Conservation (phyloP, 2,797 vertebrate species). For the Sebastes kiyomatsui region DNA sequence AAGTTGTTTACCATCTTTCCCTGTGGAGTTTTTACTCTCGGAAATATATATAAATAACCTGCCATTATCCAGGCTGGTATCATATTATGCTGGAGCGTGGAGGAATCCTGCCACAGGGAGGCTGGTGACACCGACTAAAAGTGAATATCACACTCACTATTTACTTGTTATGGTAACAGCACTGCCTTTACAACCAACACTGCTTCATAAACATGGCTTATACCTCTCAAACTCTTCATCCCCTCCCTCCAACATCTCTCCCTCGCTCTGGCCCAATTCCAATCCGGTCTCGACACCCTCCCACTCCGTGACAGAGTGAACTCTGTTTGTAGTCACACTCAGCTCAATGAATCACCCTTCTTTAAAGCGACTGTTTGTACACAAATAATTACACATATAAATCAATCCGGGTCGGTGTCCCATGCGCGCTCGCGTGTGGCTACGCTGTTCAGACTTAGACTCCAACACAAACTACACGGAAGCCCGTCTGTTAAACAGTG, state of each 20-base stretch:
- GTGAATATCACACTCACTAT: slow-evolving; percentile 54
- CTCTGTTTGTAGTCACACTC: too few relatives aligned
- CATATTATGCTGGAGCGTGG: slow-evolving; percentile 19
- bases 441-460: too few relatives aligned
- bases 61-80: slow-evolving; percentile 36
- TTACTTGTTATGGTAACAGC: slow-evolving; percentile 76
- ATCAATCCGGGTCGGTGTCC: too few relatives aligned
- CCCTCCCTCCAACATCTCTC: background rate
- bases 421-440: too few relatives aligned
- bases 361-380: too few relatives aligned
- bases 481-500: too few relatives aligned
- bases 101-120: slow-evolving; percentile 36
- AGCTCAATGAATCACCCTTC: too few relatives aligned
- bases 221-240: slow-evolving; percentile 9
- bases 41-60: slow-evolving; percentile 53
- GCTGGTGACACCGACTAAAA: slow-evolving; percentile 39
- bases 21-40: slow-evolving; percentile 3
- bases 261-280: too few relatives aligned
- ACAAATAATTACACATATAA: too few relatives aligned
- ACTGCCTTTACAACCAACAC: slow-evolving; percentile 46
- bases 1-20: slow-evolving; percentile 14
- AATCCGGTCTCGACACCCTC: too few relatives aligned
- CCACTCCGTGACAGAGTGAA: too few relatives aligned
- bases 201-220: slow-evolving; percentile 48
- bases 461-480: too few relatives aligned